Conservation (phyloP, 1,140 invertebrate genomes). For the Mactra quadrangularis region DNA sequence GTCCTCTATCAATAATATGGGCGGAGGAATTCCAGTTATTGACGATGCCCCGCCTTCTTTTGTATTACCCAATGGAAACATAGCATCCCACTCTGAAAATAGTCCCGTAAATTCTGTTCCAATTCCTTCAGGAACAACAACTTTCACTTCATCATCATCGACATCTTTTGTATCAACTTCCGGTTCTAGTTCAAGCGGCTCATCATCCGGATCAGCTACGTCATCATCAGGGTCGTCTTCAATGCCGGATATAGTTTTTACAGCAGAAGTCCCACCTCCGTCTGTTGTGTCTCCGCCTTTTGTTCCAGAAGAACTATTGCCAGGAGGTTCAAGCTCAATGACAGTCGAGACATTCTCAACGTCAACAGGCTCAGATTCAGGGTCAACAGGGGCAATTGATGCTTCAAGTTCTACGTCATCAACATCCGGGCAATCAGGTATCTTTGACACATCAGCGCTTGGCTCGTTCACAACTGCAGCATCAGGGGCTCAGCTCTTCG, state of each 20-base stretch:
- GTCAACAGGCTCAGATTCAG: not conserved
- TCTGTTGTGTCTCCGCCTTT: no score
- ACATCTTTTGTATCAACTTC: not conserved
- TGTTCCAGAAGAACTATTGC: no score
- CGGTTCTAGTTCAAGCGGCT: not conserved
- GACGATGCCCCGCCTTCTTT: slow-evolving; percentile 21
- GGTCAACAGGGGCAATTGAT: not conserved
- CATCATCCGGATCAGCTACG: not conserved
- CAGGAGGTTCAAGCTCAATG: not conserved
- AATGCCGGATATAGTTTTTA: no score
- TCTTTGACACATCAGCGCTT: not conserved
- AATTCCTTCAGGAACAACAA: not conserved
- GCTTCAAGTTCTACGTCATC: not conserved
- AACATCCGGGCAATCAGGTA: not conserved
- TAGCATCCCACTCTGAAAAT: slow-evolving; percentile 25
- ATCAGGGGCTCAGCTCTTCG: not conserved
- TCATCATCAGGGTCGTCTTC: not conserved
- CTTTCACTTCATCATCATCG: not conserved
- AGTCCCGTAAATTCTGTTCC: not conserved
- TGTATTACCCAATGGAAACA: slow-evolving; percentile 36
- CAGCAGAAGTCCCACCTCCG: no score
- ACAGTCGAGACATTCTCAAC: not conserved
- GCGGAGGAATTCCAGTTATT: slow-evolving; percentile 40
- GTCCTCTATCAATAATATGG: not conserved
- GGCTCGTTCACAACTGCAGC: not conserved